These are phyloP conservation scores for Eulemur mongoz DNA, from an alignment of 2,797 vertebrate genomes.

Conservation along the genomic window DNA sequence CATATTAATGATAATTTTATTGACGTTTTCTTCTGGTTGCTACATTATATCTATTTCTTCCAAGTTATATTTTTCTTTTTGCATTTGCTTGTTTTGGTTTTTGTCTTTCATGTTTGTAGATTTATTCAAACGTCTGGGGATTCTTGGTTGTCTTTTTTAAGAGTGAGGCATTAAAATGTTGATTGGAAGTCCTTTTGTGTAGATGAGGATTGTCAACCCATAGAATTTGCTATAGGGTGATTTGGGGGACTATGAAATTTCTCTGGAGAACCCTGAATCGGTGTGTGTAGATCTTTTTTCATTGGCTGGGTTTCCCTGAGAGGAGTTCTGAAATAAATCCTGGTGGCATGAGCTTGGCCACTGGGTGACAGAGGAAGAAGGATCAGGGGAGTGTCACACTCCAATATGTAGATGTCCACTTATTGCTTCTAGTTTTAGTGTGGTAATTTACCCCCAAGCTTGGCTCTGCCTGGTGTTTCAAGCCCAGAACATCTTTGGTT, in stretches of 20 bases:
- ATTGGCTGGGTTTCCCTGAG: background rate
- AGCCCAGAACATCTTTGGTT: background rate
- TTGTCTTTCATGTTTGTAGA: background rate
- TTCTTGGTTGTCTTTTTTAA: background rate
- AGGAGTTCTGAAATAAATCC: background rate
- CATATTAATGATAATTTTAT: background rate
- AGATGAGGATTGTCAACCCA: background rate
- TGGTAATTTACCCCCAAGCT: background rate
- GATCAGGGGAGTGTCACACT: background rate
- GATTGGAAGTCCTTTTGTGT: background rate
- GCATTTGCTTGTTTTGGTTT: background rate
- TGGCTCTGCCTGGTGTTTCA: background rate
- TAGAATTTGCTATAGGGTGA: background rate
- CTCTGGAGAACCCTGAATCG: background rate
- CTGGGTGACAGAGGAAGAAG: rapidly evolving
- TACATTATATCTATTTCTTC: background rate
- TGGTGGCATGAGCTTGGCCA: background rate
- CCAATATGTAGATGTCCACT: background rate
- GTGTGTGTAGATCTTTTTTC: background rate
- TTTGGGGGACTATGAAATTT: background rate
- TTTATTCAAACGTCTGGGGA: background rate
- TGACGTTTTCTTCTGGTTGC: background rate
- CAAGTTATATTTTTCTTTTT: background rate
- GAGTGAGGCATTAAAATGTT: background rate
- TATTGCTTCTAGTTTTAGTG: background rate